A percentile compares a stretch with the other conserved stretches of the same genome.
Conservation (phyloP, 2,113 vertebrate genomes). For the Pomatorhinus ruficollis region DNA sequence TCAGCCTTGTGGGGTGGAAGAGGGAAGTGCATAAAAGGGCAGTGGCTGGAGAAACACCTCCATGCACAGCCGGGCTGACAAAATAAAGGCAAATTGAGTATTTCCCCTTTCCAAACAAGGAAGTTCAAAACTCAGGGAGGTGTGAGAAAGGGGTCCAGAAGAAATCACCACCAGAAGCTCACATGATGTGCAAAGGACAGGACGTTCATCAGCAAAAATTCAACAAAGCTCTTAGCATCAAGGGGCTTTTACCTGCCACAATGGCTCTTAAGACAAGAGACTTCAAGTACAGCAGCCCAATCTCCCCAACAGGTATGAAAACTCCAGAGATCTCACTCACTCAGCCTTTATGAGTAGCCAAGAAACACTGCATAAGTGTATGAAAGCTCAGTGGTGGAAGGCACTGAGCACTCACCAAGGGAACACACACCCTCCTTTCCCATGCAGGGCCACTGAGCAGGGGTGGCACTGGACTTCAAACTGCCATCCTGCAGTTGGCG, state of each 20-base stretch:
- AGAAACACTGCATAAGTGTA: neutral
- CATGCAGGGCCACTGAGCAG: accelerated
- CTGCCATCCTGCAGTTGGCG: accelerated
- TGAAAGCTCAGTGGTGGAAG: neutral
- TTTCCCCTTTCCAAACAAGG: neutral
- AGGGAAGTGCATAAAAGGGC: neutral
- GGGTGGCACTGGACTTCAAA: neutral
- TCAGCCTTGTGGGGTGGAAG: neutral
- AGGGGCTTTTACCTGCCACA: neutral
- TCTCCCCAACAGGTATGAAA: neutral
- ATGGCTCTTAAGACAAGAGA: neutral
- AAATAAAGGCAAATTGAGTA: neutral
- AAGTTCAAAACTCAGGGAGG: neutral
- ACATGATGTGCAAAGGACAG: neutral
- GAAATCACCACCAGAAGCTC: neutral
- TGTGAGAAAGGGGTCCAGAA: neutral
- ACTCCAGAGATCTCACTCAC: neutral
- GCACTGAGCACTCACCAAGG: neutral
- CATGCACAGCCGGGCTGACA: neutral
- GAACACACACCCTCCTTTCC: neutral
- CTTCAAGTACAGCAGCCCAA: neutral
- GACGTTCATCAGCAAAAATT: neutral
- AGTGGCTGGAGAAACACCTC: neutral
- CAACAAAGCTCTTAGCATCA: neutral
- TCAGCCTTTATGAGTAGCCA: neutral